Conservation (phyloP, 2,113 vertebrate genomes). For the Suncus etruscus region DNA sequence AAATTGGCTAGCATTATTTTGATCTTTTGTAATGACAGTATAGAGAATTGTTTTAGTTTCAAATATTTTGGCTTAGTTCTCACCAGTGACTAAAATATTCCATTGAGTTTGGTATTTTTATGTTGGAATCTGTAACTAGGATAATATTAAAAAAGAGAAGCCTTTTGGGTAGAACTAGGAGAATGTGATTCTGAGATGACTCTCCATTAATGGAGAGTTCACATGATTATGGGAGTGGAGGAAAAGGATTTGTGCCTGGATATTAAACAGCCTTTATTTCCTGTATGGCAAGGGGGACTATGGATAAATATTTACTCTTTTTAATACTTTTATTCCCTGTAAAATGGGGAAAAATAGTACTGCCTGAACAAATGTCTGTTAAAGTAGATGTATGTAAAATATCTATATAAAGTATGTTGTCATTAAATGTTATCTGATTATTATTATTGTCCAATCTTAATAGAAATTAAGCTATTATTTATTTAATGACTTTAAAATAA, state of each 20-base stretch:
- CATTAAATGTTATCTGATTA: neutral
- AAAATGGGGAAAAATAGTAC: neutral
- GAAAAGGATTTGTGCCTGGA: neutral
- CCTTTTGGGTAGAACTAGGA: fast-evolving
- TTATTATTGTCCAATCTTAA: neutral
- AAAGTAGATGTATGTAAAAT: constrained; percentile 2
- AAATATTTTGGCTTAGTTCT: constrained; percentile 42
- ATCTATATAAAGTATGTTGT: neutral
- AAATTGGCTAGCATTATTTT: neutral
- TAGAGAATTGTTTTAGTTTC: constrained; percentile 5
- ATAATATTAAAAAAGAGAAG: neutral
- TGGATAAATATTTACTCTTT: neutral
- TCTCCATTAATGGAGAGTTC: neutral
- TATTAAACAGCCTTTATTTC: neutral
- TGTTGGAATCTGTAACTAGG: neutral
- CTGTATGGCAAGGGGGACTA: neutral
- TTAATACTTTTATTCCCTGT: neutral
- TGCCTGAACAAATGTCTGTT: neutral
- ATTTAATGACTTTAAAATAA: neutral
- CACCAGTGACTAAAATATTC: neutral
- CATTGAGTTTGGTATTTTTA: neutral
- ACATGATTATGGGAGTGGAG: neutral
- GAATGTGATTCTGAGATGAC: neutral
- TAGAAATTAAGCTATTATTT: neutral
- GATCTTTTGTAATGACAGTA: neutral